Evolutionary conservation across 2,113 vertebrate genomes (phyloP).

Genomic region (Melozone crissalis): DNA sequence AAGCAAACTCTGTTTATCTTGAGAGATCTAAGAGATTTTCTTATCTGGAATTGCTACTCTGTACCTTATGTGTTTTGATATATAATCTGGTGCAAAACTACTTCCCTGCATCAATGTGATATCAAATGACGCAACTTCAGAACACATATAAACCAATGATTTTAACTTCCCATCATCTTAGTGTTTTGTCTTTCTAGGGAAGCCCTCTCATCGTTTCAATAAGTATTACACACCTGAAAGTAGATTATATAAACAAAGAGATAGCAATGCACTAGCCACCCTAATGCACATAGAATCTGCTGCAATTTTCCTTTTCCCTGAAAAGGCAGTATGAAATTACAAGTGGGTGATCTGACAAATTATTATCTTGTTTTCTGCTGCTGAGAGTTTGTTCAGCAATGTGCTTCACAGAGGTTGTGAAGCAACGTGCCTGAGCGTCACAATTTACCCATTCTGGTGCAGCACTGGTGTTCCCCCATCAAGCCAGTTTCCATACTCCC

Average conservation of each 20-base stretch:
- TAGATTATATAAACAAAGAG: neutral
- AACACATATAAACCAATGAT: accelerated
- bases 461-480: neutral
- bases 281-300: neutral
- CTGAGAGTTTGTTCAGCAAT: neutral
- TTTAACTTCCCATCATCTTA: neutral
- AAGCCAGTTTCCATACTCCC: neutral
- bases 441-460: neutral
- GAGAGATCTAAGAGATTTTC: constrained; percentile 1
- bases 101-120: neutral
- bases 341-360: neutral
- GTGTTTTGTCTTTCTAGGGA: neutral
- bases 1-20: neutral
- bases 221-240: neutral
- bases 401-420: neutral
- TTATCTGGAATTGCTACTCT: neutral
- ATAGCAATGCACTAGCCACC: neutral
- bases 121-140: neutral
- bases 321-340: neutral
- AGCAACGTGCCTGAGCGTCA: neutral
- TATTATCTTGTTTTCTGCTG: neutral
- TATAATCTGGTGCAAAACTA: neutral
- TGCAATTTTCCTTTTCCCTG: neutral
- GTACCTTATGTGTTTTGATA: neutral
- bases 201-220: neutral